Evolutionary conservation across 2,113 vertebrate species (phyloP), one percentile per base, ranked within the genome.

Genomic region (Anoplopoma fimbria): DNA sequence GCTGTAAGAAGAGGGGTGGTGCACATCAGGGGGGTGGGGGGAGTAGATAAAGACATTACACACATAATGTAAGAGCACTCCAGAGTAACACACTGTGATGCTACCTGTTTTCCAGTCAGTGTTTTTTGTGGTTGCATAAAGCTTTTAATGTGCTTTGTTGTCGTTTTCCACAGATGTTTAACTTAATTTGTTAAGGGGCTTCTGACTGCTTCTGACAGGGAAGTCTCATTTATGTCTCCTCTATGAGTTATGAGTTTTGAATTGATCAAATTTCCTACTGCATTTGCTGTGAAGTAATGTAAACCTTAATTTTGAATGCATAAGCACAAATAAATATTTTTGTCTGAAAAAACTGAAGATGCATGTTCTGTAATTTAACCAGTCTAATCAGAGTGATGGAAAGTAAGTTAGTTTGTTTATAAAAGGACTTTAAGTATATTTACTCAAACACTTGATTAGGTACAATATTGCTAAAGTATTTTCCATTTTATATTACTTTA

Each of bases 1-100:
- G 88, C 88, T 87, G 82, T 75, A 89, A 88, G 89, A 82, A 88
- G 76, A 7, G 85, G 72, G 80, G 73, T 77, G 77, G 69, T 68
- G 80, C 77, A 85, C 88, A 85, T 90, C 76, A 80, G 81, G 64
- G 64, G 69, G 74, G 74, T 21, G 55, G 63, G 13, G 63, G 17
- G 51, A 57, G 83, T 84, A 85, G 88, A 90, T 88, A 90, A 89
- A 93, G 85, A 88, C 85, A 87, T 81, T 78, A 87, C 81, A 81
- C 87, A 83, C 62, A 72, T 82, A 90, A 91, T 90, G 87, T 77
- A 88, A 93, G 73, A 91, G 85, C 90, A 87, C 91, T 93, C 87
- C 74, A 82, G 64, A 86, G 85, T 83, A 76, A 40, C 75, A 83
- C 84, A 88, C 73, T 89, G 75, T 88, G 89, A 87, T 91, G 82